Base-by-base conservation (phyloP, 2,888 invertebrate genomes). In the Callimorpha dominula region DNA sequence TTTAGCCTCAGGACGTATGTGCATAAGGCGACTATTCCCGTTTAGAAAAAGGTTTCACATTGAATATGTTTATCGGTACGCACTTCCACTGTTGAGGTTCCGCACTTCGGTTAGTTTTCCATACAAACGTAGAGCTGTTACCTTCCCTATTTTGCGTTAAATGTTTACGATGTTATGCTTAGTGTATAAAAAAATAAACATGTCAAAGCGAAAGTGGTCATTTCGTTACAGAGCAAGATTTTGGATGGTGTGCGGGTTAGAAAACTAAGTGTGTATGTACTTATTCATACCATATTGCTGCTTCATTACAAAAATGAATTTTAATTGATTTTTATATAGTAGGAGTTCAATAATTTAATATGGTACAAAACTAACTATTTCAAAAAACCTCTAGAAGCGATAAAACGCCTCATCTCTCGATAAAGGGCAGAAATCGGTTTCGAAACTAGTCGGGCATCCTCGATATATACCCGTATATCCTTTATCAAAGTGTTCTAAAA, bases 1-100 rank as follows among this genome's bases (percentile, higher is more conserved):
- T 67, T 60, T 65, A 50, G 65, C 69, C 65, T 31, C 67, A 54
- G 70, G 70, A 43, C 60, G 62, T 65, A 64, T 60, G 49, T 65
- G 70, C 46, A 46, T 54, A 54, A 64, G 69, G 60, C 31, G 31
- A 31, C 31, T 43, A 40, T 67, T 67, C 43, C 43, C n/a, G 49
- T 20, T 63, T 12, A 50, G 20, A 40, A 63, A 50, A 69, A 60
- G 43, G 31, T 31, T 60, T 20, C 31, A 68, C 17, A 12, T 50
- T 66, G 66, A 40, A 66, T 52, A 65, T 20, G 14, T 49, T 65
- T 65, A 65, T 49, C 65, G 15, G 49, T 17, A 50, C 65, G 17
- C 49, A 60, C 31, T 60, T 60, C 14, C 31, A 60, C 20, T 60
- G 31, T 60, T 60, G 14, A 60, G 60, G 12, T 60, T 60, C 31